phyloP scores from a whole-genome alignment of 2,113 vertebrate species.

The Microtus oregoni region DNA sequence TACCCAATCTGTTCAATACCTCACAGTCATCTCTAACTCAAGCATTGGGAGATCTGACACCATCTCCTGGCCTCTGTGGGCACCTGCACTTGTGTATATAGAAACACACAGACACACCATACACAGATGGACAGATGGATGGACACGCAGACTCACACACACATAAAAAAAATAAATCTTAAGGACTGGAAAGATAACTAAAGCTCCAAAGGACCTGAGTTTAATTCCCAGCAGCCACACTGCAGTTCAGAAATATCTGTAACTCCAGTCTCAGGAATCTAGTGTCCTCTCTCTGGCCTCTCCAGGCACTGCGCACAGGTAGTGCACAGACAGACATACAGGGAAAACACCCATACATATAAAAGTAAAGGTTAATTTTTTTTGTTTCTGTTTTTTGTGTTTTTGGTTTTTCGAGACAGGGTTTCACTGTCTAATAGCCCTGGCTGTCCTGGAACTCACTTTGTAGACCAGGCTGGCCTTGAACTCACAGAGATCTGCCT shows the following conservation, averaged over 20 bases:
- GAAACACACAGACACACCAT: neutral
- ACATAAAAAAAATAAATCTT: neutral
- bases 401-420: too few relatives aligned
- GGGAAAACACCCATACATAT: neutral
- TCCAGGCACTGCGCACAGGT: neutral
- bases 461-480: too few relatives aligned
- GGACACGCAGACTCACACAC: neutral
- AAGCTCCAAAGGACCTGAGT: neutral
- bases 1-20: neutral
- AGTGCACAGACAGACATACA: neutral
- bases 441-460: too few relatives aligned
- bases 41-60: neutral
- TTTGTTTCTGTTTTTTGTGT: too few relatives aligned
- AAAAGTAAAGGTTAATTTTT: neutral
- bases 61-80: too few relatives aligned
- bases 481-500: too few relatives aligned
- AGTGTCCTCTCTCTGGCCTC: neutral
- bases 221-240: neutral
- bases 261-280: neutral
- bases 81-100: neutral
- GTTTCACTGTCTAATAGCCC: too few relatives aligned
- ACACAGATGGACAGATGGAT: neutral
- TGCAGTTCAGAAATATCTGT: neutral
- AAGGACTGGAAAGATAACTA: neutral
- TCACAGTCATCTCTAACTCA: neutral